Evolutionary conservation across 2,113 vertebrate genomes (phyloP).

Genomic region (Eclectus roratus): DNA sequence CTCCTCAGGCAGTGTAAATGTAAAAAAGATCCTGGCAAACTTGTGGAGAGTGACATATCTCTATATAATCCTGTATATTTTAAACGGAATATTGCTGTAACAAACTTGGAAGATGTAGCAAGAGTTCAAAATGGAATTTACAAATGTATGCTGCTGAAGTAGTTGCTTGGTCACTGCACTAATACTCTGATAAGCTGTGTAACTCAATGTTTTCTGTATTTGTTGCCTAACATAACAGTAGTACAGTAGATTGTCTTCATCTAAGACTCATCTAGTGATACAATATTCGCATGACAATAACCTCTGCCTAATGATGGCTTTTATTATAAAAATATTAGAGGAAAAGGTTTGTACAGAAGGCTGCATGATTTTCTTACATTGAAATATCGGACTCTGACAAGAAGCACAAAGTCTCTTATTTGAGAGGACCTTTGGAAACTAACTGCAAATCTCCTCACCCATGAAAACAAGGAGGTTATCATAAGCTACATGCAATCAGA

Average conservation of each 20-base stretch:
- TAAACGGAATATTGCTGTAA: not conserved
- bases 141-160: not conserved
- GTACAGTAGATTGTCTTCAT: not conserved
- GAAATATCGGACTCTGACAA: not conserved
- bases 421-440: not conserved
- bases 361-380: not conserved
- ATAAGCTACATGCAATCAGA: not conserved
- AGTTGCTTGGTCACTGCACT: not conserved
- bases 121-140: not conserved
- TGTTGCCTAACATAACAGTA: not conserved
- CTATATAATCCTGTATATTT: not conserved
- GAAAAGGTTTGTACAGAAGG: not conserved
- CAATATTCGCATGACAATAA: not conserved
- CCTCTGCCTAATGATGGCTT: not conserved
- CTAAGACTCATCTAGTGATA: not conserved
- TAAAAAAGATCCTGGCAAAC: not conserved
- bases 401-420: not conserved
- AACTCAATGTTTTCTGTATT: not conserved
- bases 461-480: rapidly evolving
- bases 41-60: not conserved
- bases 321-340: not conserved
- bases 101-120: not conserved
- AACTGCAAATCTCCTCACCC: not conserved
- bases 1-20: not conserved
- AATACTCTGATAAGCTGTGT: not conserved